Percentiles rank a stretch among this genome's conserved stretches.
Evolutionary conservation across 1,140 invertebrate species (phyloP).

Genomic region (Pogonomyrmex barbatus): DNA sequence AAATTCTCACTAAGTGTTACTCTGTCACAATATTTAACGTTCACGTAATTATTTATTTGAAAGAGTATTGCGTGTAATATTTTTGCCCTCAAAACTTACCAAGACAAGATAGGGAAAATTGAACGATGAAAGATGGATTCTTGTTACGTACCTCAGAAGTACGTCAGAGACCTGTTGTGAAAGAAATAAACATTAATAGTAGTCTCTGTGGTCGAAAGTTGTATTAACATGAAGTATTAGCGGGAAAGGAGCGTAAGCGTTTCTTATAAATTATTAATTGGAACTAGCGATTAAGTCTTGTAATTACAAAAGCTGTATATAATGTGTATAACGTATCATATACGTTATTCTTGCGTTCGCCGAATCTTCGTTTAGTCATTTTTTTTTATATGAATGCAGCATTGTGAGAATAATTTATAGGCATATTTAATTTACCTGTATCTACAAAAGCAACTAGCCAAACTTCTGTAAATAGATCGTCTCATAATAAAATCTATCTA

Average conservation of each 20-base stretch:
- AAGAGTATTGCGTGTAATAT: constrained; percentile 11
- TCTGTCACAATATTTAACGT: constrained; percentile 13
- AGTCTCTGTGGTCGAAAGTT: constrained; percentile 73
- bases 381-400: constrained; percentile 80
- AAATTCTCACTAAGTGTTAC: constrained; percentile 38
- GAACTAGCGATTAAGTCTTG: constrained; percentile 54
- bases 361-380: constrained; percentile 72
- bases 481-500: constrained; percentile 82
- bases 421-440: constrained; percentile 78
- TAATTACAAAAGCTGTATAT: constrained; percentile 81
- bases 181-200: constrained; percentile 73
- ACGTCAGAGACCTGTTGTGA: constrained; percentile 67
- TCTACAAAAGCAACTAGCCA: constrained; percentile 81
- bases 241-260: constrained; percentile 9
- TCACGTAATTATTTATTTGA: constrained; percentile 46
- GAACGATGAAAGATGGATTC: constrained; percentile 1
- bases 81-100: neutral
- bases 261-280: constrained; percentile 64
- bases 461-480: constrained; percentile 84
- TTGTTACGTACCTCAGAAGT: constrained; percentile 16
- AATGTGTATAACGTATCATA: constrained; percentile 82
- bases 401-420: constrained; percentile 81
- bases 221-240: constrained; percentile 44
- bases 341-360: constrained; percentile 72
- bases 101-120: neutral